Conservation (phyloP, 2,113 vertebrate genomes). For the Sapajus apella region DNA sequence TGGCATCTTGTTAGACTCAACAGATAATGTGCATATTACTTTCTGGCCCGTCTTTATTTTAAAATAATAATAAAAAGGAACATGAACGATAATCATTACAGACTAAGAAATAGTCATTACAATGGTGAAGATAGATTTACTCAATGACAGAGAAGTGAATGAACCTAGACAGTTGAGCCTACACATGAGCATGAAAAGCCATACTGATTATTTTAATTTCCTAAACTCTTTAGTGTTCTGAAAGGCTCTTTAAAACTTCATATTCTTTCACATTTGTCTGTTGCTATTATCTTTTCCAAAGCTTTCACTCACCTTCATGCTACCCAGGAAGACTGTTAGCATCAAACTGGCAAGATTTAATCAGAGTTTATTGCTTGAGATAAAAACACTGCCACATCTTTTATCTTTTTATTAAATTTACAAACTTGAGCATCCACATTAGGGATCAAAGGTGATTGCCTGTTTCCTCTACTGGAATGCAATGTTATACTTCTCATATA, state of each 20-base stretch:
- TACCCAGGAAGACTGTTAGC: slow-evolving; percentile 68
- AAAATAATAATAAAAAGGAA: slow-evolving; percentile 73
- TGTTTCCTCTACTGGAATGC: slow-evolving; percentile 76
- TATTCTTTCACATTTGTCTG: slow-evolving; percentile 78
- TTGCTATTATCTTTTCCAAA: slow-evolving; percentile 77
- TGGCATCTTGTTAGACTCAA: slow-evolving; percentile 4
- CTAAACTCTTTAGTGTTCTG: slow-evolving; percentile 73
- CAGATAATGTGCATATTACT: slow-evolving; percentile 56
- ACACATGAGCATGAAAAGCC: slow-evolving; percentile 37
- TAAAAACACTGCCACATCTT: slow-evolving; percentile 83
- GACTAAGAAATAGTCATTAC: slow-evolving; percentile 52
- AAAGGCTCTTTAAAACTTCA: slow-evolving; percentile 79
- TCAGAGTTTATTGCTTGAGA: slow-evolving; percentile 93
- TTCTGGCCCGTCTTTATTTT: slow-evolving; percentile 67
- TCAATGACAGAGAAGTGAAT: slow-evolving; percentile 53
- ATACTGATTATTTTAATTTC: slow-evolving; percentile 78
- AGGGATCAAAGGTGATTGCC: slow-evolving; percentile 87
- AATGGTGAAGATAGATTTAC: slow-evolving; percentile 52
- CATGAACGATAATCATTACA: slow-evolving; percentile 60
- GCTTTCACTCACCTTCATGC: slow-evolving; percentile 70
- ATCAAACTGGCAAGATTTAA: slow-evolving; percentile 86
- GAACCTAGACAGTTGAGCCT: slow-evolving; percentile 36
- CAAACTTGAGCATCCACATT: slow-evolving; percentile 80
- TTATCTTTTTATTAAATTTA: slow-evolving; percentile 92
- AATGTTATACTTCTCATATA: slow-evolving; percentile 82